phyloP scores from a whole-genome alignment of 1,140 invertebrate species.

The Danaus plexippus region DNA sequence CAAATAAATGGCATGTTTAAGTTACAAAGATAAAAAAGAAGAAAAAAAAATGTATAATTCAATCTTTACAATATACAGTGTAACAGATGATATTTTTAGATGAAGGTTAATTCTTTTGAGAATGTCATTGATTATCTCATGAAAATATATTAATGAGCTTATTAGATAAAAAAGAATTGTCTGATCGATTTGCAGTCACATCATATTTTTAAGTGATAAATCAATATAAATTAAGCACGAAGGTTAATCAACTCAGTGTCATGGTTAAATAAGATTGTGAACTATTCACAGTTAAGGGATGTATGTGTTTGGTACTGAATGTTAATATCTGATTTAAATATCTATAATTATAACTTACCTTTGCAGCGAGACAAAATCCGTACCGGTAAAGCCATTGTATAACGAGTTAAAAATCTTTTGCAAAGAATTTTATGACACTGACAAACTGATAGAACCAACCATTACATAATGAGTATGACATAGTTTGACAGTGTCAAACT shows the following conservation, averaged over 20 bases:
- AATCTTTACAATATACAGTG: not conserved
- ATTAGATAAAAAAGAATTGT: no score
- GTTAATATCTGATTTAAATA: no score
- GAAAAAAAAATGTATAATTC: constrained; percentile 1
- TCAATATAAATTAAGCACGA: no score
- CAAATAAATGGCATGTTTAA: no score
- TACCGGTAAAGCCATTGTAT: constrained; percentile 60
- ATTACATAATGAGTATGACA: constrained; percentile 48
- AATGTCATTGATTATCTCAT: constrained; percentile 35
- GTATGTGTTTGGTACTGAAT: no score
- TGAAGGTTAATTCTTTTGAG: constrained; percentile 51
- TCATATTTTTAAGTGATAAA: no score
- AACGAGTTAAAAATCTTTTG: constrained; percentile 37
- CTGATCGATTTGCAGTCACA: no score
- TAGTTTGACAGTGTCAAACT: constrained; percentile 5
- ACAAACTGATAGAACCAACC: constrained; percentile 36
- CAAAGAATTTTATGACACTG: constrained; percentile 54
- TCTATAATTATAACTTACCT: constrained; percentile 33
- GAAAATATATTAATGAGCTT: no score
- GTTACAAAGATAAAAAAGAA: no score
- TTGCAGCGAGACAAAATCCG: constrained; percentile 57
- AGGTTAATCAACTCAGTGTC: no score
- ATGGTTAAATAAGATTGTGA: no score
- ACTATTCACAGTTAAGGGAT: no score
- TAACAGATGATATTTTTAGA: constrained; percentile 47